phyloP scores from a whole-genome alignment of 2,888 invertebrate genomes.

The Subacronicta megacephala region DNA sequence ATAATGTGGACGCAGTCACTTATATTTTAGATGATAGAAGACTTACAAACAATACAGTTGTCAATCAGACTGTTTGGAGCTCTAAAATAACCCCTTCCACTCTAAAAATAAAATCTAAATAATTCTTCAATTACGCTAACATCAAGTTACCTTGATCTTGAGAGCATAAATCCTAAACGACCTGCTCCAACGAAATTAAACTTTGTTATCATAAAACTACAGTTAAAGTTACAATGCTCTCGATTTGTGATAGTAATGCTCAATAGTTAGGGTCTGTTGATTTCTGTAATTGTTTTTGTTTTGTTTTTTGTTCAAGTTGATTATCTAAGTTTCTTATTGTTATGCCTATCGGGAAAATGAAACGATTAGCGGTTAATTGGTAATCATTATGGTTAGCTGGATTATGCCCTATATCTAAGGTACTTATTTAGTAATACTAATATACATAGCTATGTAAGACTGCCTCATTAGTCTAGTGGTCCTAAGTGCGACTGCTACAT shows the following conservation, averaged over 20 bases:
- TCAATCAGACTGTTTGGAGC: neutral
- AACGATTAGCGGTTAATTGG: slow-evolving; percentile 24
- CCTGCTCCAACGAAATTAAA: neutral
- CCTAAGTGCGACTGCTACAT: too few species aligned
- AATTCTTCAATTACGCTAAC: slow-evolving; percentile 15
- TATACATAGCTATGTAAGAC: too few species aligned
- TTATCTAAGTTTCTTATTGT: slow-evolving; percentile 31
- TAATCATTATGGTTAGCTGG: slow-evolving; percentile 6
- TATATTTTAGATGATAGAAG: too few species aligned
- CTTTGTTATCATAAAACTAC: accelerated
- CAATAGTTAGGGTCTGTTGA: slow-evolving; percentile 47
- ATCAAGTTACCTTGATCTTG: slow-evolving; percentile 27
- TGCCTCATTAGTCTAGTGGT: too few species aligned
- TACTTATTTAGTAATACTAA: neutral
- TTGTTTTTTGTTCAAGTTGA: slow-evolving; percentile 38
- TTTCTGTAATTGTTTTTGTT: slow-evolving; percentile 47
- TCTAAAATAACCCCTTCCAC: slow-evolving; percentile 21
- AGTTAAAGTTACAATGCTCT: slow-evolving; percentile 5
- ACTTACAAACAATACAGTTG: neutral
- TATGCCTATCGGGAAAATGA: slow-evolving; percentile 20
- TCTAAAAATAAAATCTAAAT: slow-evolving; percentile 33
- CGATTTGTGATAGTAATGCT: slow-evolving; percentile 19
- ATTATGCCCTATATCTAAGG: slow-evolving; percentile 3
- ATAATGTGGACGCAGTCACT: too few species aligned
- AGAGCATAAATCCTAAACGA: slow-evolving; percentile 5